Evolutionary conservation across 2,797 vertebrate species (phyloP), one percentile per base, ranked within the genome.

Genomic region (Rhyacichthys aspro): DNA sequence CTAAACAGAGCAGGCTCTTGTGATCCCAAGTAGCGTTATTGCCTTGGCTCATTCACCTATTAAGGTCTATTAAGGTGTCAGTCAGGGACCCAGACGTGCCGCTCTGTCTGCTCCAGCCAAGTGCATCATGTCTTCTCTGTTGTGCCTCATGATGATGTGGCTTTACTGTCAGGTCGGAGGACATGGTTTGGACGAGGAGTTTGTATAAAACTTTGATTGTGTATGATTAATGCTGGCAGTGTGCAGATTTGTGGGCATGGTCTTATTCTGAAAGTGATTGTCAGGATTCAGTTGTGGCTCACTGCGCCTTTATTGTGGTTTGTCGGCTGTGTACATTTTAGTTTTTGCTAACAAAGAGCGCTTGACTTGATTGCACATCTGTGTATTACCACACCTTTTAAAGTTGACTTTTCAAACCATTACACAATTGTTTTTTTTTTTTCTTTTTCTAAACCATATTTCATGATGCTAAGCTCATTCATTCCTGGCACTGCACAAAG

Each of bases 1-100:
- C 61, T 56, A 84, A 70, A 88, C 85, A 88, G 78, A 89, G 77
- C 70, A 70, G 70, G 65, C 82, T 80, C 85, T 86, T 86, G 82
- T 86, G 67, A 70, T 71, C 63, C 82, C 63, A 68, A 63, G 78
- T 75, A 53, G 69, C 19, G 1, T 61, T 54, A 73, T 60, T 64
- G 74, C 67, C 70, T 41, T 2, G 39, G 58, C 63, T 75, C 66
- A 67, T 67, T 78, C 84, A 75, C 70, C 84, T 68, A n/a, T n/a
- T n/a, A n/a, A n/a, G 72, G 54, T 65, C 67, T 46, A 73, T 86
- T 83, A 89, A 84, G 79, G 70, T 82, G 83, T 85, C 83, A 68
- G 80, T 84, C 82, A 53, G 41, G 1, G 18, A 34, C 69, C 78
- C 75, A 83, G 75, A 63, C 17, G 43, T 70, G 61, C 66, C 58